Evolutionary conservation across 2,113 vertebrate species (phyloP).

Genomic region (Perca schrenkii): DNA sequence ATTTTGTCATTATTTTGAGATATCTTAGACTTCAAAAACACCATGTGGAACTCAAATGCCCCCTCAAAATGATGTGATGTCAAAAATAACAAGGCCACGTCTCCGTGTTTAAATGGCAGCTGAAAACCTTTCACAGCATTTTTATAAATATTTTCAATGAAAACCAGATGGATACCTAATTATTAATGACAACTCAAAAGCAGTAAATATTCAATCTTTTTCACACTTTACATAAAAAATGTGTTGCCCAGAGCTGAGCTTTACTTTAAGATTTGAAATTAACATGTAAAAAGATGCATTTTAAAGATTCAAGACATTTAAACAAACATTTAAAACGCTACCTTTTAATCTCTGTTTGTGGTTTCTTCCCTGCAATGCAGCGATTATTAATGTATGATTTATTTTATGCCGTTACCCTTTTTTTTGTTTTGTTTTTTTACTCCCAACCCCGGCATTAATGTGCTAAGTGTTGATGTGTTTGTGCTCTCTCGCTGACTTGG

Average conservation of each 20-base stretch:
- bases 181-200: background rate
- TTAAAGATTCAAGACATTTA: background rate
- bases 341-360: conserved; percentile 33
- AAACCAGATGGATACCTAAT: background rate
- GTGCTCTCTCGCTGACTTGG: conserved; percentile 24
- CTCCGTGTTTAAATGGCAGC: background rate
- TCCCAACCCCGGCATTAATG: conserved; percentile 40
- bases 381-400: conserved; percentile 39
- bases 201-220: background rate
- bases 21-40: background rate
- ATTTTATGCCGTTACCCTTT: conserved; percentile 15
- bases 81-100: background rate
- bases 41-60: background rate
- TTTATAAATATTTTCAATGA: background rate
- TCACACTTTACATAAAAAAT: background rate
- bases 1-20: background rate
- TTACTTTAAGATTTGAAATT: background rate
- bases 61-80: background rate
- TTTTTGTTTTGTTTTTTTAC: background rate
- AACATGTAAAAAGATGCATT: background rate
- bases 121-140: background rate
- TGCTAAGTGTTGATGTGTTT: conserved; percentile 57
- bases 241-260: background rate
- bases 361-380: conserved; percentile 8
- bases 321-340: background rate